Conservation (phyloP, 1,140 invertebrate genomes). For the Apis mellifera region Amel_HAv3.1 CM009941.2:1811001-1811500, state of each 20-base stretch:
- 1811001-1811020: no score
- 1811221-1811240: constrained; percentile 74
- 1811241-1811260: constrained; percentile 78
- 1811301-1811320: constrained; percentile 9
- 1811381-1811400: constrained; percentile 76
- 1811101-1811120: no score
- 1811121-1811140: constrained; percentile 72
- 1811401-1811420: constrained; percentile 45
- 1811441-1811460: constrained; percentile 56
- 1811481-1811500: constrained; percentile 3
- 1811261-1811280: constrained; percentile 52
- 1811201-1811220: constrained; percentile 71
- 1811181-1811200: constrained; percentile 76
- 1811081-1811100: no score
- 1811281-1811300: neutral
- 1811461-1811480: constrained; percentile 31
- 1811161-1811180: constrained; percentile 77
- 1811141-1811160: constrained; percentile 67
- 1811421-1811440: constrained; percentile 31
- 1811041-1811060: no score
- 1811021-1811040: no score
- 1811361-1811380: constrained; percentile 68
- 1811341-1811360: constrained; percentile 9
- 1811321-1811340: constrained; percentile 33
- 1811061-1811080: no score